Base-by-base conservation (phyloP, 2,888 invertebrate species). In the Allolobophora icterica region DNA sequence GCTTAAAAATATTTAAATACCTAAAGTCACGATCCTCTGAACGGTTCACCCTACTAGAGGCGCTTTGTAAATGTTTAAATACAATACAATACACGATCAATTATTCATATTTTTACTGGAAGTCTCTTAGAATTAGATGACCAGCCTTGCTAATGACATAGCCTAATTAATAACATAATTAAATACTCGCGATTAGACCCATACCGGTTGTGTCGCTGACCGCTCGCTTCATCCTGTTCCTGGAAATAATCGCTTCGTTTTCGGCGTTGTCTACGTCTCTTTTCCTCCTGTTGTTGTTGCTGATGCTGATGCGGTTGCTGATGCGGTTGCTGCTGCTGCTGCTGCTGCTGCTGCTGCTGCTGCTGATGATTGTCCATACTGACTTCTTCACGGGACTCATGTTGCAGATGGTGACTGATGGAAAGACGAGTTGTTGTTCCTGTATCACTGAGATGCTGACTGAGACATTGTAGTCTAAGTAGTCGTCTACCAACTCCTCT, bases 341-440 rank as follows among this genome's bases (percentile, higher is more conserved):
- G 40, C 13, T 40, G 40, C 5, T 13, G 40, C 13, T 13, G 5
- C 13, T 5, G 40, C 40, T 13, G 5, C 40, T 21, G 38, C 24
- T 35, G 87, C 13, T 13, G 33, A 24, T 34, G 87, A 35, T 17
- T 34, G 34, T 17, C 87, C 5, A 13, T 4, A 35, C 87, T 34
- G 87, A 87, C 34, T 38, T 38, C 35, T 87, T 91, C 71, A 91
- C 89, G 0, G 91, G 91, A 83, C 89, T 91, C 91, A 91, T 90
- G 90, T 90, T 91, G 90, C 91, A 91, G 84, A 91, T 38, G 52
- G 91, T 90, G 58, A 91, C 90, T 24, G 91, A 89, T 35, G 91
- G 91, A 83, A 92, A 92, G 34, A 35, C 58, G 34, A 91, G 91
- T 38, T 90, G 30, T 11, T 91, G 19, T 24, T 58, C 21, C 11